Conservation (phyloP, 2,113 vertebrate species). For the Zapornia atra region DNA sequence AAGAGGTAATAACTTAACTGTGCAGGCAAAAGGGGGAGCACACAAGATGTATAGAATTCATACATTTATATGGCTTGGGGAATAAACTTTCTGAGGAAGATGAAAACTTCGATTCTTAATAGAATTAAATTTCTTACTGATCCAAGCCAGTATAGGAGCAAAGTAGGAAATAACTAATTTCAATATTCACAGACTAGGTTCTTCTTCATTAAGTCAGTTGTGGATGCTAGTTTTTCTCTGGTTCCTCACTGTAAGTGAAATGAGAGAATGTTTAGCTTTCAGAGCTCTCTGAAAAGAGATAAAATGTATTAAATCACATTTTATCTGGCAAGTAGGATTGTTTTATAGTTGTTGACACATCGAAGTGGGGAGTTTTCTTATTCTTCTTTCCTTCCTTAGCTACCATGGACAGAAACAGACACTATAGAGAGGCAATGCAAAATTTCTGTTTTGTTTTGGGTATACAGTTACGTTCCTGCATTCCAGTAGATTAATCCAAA, state of each 20-base stretch:
- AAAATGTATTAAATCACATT: background rate
- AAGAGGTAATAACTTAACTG: conserved; percentile 64
- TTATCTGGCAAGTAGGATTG: background rate
- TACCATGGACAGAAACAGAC: background rate
- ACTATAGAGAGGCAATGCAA: background rate
- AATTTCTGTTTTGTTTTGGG: background rate
- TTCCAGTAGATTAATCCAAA: background rate
- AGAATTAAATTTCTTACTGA: conserved; percentile 38
- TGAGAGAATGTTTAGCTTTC: conserved; percentile 2
- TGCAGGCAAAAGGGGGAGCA: background rate
- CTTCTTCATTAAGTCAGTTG: conserved; percentile 15
- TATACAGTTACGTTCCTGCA: background rate
- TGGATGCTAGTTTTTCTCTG: background rate
- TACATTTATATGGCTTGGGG: conserved; percentile 5
- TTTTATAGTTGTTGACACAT: background rate
- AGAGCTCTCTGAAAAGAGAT: background rate
- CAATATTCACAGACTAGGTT: conserved; percentile 38
- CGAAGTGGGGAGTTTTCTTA: background rate
- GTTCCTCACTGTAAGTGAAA: conserved; percentile 24
- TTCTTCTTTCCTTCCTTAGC: background rate
- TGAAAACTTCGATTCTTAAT: conserved; percentile 25
- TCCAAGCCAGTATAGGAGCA: conserved; percentile 29
- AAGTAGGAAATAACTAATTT: conserved; percentile 20
- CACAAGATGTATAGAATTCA: background rate
- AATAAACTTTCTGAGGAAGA: conserved; percentile 6